These are phyloP conservation scores for Eumacrocentrus americanus DNA, from an alignment of 2,888 invertebrate species.

Conservation along the genomic window DNA sequence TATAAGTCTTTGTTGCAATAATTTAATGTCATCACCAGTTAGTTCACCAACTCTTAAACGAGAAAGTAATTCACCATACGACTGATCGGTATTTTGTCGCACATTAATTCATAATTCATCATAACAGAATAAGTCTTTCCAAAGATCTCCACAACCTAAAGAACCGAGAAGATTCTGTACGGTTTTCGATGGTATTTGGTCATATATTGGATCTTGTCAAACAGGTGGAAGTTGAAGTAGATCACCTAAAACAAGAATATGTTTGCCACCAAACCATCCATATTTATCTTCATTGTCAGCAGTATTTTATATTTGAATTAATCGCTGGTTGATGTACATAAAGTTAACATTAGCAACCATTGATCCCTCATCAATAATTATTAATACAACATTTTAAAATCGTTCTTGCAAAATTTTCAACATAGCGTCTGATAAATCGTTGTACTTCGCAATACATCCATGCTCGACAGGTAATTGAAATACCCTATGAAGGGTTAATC, in stretches of 20 bases:
- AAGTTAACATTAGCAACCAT: conserved; percentile 27
- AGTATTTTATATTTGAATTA: conserved; percentile 24
- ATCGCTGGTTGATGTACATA: conserved; percentile 9
- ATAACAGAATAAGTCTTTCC: conserved; percentile 42
- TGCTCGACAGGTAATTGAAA: too few relatives aligned
- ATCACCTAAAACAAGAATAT: too few relatives aligned
- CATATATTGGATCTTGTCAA: conserved; percentile 44
- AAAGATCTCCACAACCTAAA: conserved; percentile 40
- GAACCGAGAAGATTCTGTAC: conserved; percentile 37
- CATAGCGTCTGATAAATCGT: conserved; percentile 21
- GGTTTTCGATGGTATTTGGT: conserved; percentile 38
- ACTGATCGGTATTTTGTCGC: too few relatives aligned
- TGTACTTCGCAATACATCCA: conserved; percentile 3
- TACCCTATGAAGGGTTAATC: conserved; percentile 23
- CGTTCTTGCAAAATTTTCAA: too few relatives aligned
- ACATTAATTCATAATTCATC: too few relatives aligned
- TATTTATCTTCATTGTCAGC: too few relatives aligned
- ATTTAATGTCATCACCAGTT: conserved; percentile 4
- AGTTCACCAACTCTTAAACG: conserved; percentile 15
- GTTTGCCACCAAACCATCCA: too few relatives aligned
- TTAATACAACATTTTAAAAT: conserved; percentile 16
- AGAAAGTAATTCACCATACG: too few relatives aligned
- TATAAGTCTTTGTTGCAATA: conserved; percentile 18
- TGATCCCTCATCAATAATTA: conserved; percentile 30
- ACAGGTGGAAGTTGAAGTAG: too few relatives aligned